Evolutionary conservation across 1,140 invertebrate genomes (phyloP), one percentile per base, ranked within the genome.

Genomic region (Ips nitidus): DNA sequence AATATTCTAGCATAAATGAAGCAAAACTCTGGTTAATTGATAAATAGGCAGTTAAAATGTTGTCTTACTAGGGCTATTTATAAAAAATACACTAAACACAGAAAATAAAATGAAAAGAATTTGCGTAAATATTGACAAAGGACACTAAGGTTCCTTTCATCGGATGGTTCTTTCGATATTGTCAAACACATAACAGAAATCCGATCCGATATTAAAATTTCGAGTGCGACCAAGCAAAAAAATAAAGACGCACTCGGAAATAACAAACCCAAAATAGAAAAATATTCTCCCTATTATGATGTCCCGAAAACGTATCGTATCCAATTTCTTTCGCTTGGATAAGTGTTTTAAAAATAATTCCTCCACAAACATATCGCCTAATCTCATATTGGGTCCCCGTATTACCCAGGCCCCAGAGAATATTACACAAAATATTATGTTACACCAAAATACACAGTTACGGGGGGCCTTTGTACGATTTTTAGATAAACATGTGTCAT

Each of bases 371-470:
- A 69, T 69, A 72, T 69, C 68, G 8, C 43, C 52, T 69, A 69
- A 69, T 69, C 68, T 69, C 37, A 47, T 61, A 38, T 69, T 45
- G 45, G 66, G 66, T 61, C 66, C 22, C 64, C 53, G 58, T 58
- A 66, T 66, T 66, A 69, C 57, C 66, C 43, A 67, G 61, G 41
- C 41, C 58, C 39, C 37, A 41, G n/a, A 40, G 57, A 59, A 71
- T 71, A 71, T 71, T 71, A 71, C 70, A 68, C 58, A 62, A 69
- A 71, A 69, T 71, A 71, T 68, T 71, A 66, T 72, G 60, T 69
- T 69, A 69, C 66, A 69, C 61, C 2, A 62, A 71, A 71, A 71
- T 71, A 68, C 50, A 53, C 47, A 58, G 60, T 72, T 72, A 72
- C 55, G 56, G 67, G 69, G 61, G 60, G 66, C 61, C 50, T 69